These are phyloP conservation scores for Rhagoletis zephyria DNA, from an alignment of 1,140 invertebrate genomes.

Conservation along the genomic window DNA sequence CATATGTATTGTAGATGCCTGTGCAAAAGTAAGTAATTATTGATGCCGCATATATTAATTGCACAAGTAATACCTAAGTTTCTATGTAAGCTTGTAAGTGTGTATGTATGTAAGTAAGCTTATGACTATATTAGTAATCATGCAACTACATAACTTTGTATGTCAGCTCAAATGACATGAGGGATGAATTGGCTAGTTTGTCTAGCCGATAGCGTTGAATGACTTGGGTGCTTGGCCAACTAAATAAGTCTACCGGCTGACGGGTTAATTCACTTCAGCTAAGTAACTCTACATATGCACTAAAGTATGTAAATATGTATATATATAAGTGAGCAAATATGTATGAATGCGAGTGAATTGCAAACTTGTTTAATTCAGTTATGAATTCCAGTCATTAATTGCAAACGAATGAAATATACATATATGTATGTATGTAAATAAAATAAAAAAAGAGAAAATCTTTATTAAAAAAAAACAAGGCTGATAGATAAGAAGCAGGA, in stretches of 20 bases:
- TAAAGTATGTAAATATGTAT: background rate
- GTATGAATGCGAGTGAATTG: background rate
- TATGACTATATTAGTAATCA: background rate
- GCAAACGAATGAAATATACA: constrained; percentile 20
- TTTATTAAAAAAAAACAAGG: background rate
- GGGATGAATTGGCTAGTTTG: constrained; percentile 25
- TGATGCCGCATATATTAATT: background rate
- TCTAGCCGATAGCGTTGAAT: constrained; percentile 9
- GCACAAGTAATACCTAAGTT: background rate
- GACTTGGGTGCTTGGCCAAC: background rate
- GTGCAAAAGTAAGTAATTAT: background rate
- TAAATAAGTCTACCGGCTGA: background rate
- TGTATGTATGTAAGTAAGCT: background rate
- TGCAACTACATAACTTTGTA: background rate
- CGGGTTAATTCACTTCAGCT: background rate
- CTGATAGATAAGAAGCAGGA: constrained; percentile 9
- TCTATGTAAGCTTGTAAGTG: background rate
- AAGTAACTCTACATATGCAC: background rate
- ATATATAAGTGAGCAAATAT: background rate
- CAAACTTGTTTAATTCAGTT: constrained; percentile 38
- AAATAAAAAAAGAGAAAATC: background rate
- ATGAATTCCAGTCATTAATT: constrained; percentile 52
- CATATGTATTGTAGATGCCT: background rate
- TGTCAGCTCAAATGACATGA: background rate
- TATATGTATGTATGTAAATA: background rate